Conservation (phyloP, 2,113 vertebrate genomes). For the Nyctereutes procyonoides region DNA sequence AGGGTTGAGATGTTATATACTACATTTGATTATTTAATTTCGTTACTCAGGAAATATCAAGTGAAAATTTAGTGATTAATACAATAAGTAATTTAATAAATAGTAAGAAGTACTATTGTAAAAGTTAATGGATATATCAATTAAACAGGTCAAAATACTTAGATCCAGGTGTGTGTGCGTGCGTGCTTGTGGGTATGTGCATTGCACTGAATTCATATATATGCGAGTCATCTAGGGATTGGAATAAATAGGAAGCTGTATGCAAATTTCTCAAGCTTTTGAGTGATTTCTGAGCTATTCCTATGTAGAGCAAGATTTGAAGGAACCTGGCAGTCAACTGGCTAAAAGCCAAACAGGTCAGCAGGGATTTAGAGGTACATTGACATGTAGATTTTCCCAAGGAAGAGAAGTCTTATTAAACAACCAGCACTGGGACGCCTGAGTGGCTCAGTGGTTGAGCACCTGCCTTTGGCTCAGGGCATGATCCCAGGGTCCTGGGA, state of each 20-base stretch:
- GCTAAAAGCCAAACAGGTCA: not conserved
- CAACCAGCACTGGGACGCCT: too few relatives aligned
- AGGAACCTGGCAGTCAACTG: not conserved
- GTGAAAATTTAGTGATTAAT: not conserved
- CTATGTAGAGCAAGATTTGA: not conserved
- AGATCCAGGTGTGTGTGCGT: not conserved
- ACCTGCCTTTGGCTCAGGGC: too few relatives aligned
- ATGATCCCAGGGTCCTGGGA: too few relatives aligned
- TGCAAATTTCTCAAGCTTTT: not conserved
- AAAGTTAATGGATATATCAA: not conserved
- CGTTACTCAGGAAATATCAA: not conserved
- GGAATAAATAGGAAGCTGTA: not conserved
- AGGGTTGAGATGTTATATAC: not conserved
- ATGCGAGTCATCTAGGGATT: not conserved
- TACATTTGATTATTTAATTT: not conserved
- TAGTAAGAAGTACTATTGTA: not conserved
- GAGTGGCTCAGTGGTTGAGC: too few relatives aligned
- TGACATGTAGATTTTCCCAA: not conserved
- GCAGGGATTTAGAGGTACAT: not conserved
- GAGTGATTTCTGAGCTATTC: not conserved
- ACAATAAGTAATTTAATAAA: not conserved
- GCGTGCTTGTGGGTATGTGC: not conserved
- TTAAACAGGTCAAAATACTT: not conserved
- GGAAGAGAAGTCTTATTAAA: not conserved
- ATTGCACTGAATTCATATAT: not conserved